Evolutionary conservation across 2,888 invertebrate species (phyloP), one percentile per base, ranked within the genome.

Genomic region (Cataglyphis cursor): DNA sequence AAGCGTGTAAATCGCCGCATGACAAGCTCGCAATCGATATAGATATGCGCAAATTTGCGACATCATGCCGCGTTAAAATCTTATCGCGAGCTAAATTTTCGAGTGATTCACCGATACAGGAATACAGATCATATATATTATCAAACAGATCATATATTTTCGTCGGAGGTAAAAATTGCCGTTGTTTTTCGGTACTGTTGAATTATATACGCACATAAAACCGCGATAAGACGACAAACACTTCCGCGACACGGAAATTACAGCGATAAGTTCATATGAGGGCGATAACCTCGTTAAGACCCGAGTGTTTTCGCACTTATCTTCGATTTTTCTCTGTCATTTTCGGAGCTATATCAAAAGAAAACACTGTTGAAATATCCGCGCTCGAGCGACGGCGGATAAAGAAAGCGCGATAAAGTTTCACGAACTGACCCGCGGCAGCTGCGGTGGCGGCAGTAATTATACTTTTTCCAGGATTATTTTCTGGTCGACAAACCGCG

Each of bases 241-340:
- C 21, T 31, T 38, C 4, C 4, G 18, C 18, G 12, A 18, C 31
- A 35, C 6, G 28, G 38, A 65, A 85, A 75, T 85, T 85, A 54
- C 38, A 44, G 21, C n/a, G 73, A 78, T 70, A 57, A 59, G 57
- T 35, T 31, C n/a, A 35, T 44, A 21, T n/a, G 18, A 15, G 31
- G 44, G 6, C n/a, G 31, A 18, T 41, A 38, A 35, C 24, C 59
- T 70, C 57, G 72, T 88, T 82, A 51, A 44, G 59, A n/a, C 3
- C 9, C 61, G 66, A 88, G 85, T 88, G 78, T 82, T 85, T 88
- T 76, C 68, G 24, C 35, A 81, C 76, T 59, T 51, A 44, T 65
- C 35, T 64, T 70, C 28, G 28, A 81, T 41, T 38, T 74, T 48
- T 28, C 70, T 38, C 51, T 21, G 38, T 31, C 24, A 57, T 44